Percentiles rank a stretch among this genome's conserved stretches.
These are phyloP conservation scores for Agrilus biguttatus DNA, from an alignment of 2,888 invertebrate species.

Conservation along the genomic window DNA sequence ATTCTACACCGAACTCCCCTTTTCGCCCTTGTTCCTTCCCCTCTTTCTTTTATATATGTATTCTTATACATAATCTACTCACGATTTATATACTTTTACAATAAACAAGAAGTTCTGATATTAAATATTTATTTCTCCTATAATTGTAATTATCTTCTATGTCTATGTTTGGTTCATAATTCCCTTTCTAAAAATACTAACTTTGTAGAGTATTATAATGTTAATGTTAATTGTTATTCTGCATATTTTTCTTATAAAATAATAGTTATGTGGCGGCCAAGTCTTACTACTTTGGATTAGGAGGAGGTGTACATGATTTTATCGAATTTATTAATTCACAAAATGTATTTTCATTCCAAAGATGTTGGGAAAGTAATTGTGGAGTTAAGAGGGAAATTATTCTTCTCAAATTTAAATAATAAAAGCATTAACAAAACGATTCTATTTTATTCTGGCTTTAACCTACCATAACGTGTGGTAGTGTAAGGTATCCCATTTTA, in stretches of 20 bases:
- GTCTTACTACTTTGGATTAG: conserved; percentile 88
- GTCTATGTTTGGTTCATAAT: neutral
- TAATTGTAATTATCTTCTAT: no score
- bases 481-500: no score
- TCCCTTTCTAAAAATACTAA: neutral
- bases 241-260: conserved; percentile 9
- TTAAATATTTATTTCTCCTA: conserved; percentile 1
- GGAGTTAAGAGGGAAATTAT: conserved; percentile 51
- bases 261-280: conserved; percentile 69
- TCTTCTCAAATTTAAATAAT: conserved; percentile 29
- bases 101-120: no score
- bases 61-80: conserved; percentile 26
- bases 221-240: neutral
- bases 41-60: no score
- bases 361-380: conserved; percentile 48
- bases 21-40: no score
- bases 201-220: no score
- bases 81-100: neutral
- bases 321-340: conserved; percentile 43
- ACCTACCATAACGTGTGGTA: no score
- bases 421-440: no score
- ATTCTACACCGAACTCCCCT: no score
- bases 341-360: conserved; percentile 37
- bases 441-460: no score
- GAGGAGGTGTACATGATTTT: conserved; percentile 73